These are phyloP conservation scores for Caerostris extrusa DNA, from an alignment of 1,140 invertebrate species.

Conservation along the genomic window DNA sequence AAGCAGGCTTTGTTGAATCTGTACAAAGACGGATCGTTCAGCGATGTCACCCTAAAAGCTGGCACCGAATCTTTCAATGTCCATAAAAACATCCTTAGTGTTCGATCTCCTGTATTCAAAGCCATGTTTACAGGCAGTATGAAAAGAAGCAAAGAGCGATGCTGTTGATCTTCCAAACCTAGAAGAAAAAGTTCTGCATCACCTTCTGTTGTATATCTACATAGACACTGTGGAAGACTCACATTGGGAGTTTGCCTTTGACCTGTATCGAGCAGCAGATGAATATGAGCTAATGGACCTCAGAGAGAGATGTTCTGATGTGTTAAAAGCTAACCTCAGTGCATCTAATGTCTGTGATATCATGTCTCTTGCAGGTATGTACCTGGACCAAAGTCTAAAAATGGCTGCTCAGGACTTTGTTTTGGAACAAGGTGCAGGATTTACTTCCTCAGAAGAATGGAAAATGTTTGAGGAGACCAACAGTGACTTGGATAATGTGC, in stretches of 20 bases:
- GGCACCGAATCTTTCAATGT: no score
- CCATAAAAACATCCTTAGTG: no score
- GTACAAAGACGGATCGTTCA: no score
- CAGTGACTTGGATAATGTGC: neutral
- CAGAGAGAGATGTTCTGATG: neutral
- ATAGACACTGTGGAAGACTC: neutral
- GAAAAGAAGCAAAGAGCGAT: neutral
- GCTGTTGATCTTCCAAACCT: neutral
- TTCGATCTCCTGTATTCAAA: no score
- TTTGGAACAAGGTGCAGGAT: neutral
- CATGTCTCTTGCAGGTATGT: neutral
- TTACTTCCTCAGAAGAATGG: neutral
- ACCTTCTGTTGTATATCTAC: neutral
- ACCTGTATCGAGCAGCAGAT: neutral
- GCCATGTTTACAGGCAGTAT: neutral
- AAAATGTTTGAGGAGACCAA: neutral
- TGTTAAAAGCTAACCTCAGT: neutral
- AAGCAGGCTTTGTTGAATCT: no score
- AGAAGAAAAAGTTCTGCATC: neutral
- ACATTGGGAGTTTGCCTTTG: neutral
- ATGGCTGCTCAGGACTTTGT: neutral
- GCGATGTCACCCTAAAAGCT: no score
- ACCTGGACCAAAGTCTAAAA: neutral
- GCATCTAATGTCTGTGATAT: neutral
- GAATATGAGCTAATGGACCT: neutral